Evolutionary conservation across 1,140 invertebrate species (phyloP).

Genomic region (Propsilocerus akamusi): DNA sequence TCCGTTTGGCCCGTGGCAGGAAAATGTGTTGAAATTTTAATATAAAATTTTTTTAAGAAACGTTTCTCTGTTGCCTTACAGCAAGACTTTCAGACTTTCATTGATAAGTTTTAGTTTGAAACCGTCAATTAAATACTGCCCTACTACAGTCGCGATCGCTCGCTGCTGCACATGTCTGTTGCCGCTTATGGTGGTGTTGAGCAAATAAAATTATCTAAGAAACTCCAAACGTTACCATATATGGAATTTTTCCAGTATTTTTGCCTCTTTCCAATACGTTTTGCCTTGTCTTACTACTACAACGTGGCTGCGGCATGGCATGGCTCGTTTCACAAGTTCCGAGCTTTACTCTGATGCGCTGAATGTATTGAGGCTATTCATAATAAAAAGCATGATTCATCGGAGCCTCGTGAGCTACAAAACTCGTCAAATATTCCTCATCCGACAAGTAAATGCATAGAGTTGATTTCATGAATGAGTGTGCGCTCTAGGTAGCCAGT

Average conservation of each 20-base stretch:
- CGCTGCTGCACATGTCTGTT: neutral
- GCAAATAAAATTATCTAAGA: neutral
- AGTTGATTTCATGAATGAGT: too few species aligned
- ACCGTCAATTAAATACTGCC: neutral
- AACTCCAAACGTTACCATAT: slow-evolving; percentile 1
- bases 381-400: too few species aligned
- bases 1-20: too few species aligned
- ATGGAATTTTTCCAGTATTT: slow-evolving; percentile 4
- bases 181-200: neutral
- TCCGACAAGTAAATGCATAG: too few species aligned
- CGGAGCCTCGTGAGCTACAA: too few species aligned
- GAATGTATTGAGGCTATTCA: too few species aligned
- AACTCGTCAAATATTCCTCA: too few species aligned
- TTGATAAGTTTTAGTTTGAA: neutral
- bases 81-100: slow-evolving; percentile 3
- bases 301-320: neutral
- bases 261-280: neutral
- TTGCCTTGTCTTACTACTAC: neutral
- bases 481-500: too few species aligned
- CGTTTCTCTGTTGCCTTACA: neutral
- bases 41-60: neutral
- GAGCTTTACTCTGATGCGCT: too few species aligned
- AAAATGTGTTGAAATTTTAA: neutral
- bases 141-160: neutral
- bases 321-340: too few species aligned